These are phyloP conservation scores for Neomorphus geoffroyi DNA, from an alignment of 2,797 vertebrate genomes.

Conservation along the genomic window DNA sequence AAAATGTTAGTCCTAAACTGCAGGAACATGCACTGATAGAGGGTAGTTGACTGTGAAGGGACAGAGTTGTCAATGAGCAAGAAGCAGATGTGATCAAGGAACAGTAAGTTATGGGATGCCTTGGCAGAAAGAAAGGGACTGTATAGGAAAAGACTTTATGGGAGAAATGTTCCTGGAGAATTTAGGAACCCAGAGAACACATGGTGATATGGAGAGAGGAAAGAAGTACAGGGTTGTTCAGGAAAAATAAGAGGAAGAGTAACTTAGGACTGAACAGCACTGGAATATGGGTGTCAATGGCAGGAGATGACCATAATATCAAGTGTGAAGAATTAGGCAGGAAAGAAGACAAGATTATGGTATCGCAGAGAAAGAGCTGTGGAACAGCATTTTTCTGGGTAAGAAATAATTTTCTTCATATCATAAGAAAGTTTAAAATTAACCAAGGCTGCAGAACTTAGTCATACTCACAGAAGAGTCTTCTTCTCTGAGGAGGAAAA, in stretches of 20 bases:
- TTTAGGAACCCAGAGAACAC: background rate
- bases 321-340: background rate
- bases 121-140: background rate
- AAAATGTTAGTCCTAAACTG: background rate
- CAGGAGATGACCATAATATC: background rate
- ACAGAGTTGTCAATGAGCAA: background rate
- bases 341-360: background rate
- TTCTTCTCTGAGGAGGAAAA: background rate
- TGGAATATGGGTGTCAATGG: background rate
- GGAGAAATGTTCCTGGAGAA: background rate
- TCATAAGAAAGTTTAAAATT: background rate
- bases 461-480: background rate
- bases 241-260: background rate
- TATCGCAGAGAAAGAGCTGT: background rate
- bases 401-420: background rate
- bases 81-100: background rate
- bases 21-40: background rate
- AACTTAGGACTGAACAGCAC: background rate
- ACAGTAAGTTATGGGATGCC: background rate
- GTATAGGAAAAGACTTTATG: background rate
- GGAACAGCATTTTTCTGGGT: background rate
- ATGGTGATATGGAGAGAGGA: background rate
- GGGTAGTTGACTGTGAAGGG: background rate
- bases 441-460: background rate
- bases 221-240: background rate